These are phyloP conservation scores for Clitarchus hookeri DNA, from an alignment of 2,888 invertebrate genomes.

Conservation along the genomic window DNA sequence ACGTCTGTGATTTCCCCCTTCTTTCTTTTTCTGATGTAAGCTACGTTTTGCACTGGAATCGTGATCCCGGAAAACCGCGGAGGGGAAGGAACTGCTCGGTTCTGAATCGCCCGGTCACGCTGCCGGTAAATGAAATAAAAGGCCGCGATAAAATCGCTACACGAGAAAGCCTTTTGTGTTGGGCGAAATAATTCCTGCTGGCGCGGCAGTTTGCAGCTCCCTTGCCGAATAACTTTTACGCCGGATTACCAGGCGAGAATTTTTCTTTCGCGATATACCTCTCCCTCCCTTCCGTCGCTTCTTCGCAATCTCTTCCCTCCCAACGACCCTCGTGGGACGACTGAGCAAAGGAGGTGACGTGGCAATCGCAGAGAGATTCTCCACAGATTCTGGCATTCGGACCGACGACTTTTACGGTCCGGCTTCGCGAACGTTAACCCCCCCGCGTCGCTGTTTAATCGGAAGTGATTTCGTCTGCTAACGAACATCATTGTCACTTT, in stretches of 20 bases:
- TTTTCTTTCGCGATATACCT: background rate
- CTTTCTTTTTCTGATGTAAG: too few relatives aligned
- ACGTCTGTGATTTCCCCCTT: too few relatives aligned
- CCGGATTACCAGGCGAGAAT: background rate
- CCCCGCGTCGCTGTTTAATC: too few relatives aligned
- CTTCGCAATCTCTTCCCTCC: background rate
- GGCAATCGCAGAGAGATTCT: too few relatives aligned
- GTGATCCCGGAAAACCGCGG: background rate
- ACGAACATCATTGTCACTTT: too few relatives aligned
- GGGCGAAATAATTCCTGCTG: background rate
- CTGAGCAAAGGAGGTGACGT: too few relatives aligned
- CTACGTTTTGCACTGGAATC: too few relatives aligned
- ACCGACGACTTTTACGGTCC: too few relatives aligned
- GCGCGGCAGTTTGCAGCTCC: background rate
- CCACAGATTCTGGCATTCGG: too few relatives aligned
- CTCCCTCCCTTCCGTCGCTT: background rate
- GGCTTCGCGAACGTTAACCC: too few relatives aligned
- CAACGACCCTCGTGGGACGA: too few relatives aligned
- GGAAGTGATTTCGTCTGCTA: too few relatives aligned
- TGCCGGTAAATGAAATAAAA: conserved; percentile 1
- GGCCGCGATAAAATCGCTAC: background rate
- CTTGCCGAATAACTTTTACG: background rate
- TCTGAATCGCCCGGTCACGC: background rate
- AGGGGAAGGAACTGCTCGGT: background rate
- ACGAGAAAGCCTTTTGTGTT: background rate